Evolutionary conservation across 2,113 vertebrate genomes (phyloP).

Genomic region (Cercocebus atys): DNA sequence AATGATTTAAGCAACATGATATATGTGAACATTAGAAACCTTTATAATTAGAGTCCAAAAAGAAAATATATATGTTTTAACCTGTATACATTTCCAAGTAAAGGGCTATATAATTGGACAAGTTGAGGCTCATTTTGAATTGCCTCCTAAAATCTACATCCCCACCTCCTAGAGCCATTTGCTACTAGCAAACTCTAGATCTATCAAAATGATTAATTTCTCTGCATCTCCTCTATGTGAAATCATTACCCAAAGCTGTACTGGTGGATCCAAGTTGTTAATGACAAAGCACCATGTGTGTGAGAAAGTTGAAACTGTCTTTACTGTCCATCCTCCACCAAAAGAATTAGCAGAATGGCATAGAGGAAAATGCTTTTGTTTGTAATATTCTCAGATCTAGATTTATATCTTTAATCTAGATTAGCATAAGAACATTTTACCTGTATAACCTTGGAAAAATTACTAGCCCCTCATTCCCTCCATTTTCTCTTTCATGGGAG

Average conservation of each 20-base stretch:
- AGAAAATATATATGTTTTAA: neutral
- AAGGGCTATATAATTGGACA: neutral
- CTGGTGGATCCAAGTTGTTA: conserved; percentile 55
- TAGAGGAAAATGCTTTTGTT: neutral
- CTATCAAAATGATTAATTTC: conserved; percentile 63
- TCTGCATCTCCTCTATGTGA: conserved; percentile 52
- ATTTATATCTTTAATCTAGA: neutral
- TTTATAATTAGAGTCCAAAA: conserved; percentile 3
- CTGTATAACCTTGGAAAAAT: neutral
- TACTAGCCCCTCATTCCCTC: neutral
- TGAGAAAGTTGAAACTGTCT: conserved; percentile 39
- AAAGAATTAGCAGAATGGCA: conserved; percentile 1
- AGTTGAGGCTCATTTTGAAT: conserved; percentile 53
- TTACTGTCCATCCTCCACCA: neutral
- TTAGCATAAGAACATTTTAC: neutral
- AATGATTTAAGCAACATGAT: neutral
- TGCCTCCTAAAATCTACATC: conserved; percentile 20
- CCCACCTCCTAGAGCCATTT: conserved; percentile 32
- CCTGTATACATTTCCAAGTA: conserved; percentile 19
- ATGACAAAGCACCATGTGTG: conserved; percentile 44
- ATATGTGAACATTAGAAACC: neutral
- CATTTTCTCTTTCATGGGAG: neutral
- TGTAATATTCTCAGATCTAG: neutral
- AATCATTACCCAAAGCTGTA: conserved; percentile 65
- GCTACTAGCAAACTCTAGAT: conserved; percentile 26